Evolutionary conservation across 2,888 invertebrate genomes (phyloP), one percentile per base, ranked within the genome.

Genomic region (Archips crataeganus): DNA sequence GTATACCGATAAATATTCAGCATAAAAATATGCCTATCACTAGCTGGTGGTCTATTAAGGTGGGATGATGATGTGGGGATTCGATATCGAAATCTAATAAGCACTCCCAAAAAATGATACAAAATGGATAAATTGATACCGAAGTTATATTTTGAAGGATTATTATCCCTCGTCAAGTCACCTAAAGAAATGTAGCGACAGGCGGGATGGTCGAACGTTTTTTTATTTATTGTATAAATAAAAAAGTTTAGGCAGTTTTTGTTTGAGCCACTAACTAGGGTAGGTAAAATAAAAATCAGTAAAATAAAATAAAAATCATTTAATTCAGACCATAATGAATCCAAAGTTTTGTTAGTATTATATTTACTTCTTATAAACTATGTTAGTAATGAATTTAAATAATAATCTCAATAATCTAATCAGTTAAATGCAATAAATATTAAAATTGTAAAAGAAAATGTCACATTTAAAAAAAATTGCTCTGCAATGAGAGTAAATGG

Each of bases 141-240:
- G 67, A 62, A 60, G 64, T 63, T 73, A 68, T 73, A 70, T 70
- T 69, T 64, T 74, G 74, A 74, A 75, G 66, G 64, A 74, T 81
- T 83, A 85, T 87, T 87, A 87, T 87, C 87, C 87, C 81, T 85
- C 81, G 82, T 87, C 86, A 86, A 76, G 74, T 75, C 71, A 64
- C 61, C 62, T 77, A 79, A 75, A 79, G 76, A 80, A 79, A 75
- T 61, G 36, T 71, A 79, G 75, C 81, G 84, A 82, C 84, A 83
- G 83, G 77, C 76, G 79, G 82, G 82, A 72, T 32, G 45, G 75
- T 80, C 81, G 72, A 1, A 65, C 59, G 59, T 59, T 66, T 64
- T 64, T 23, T 64, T 61, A 49, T 69, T 69, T 66, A 71, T 66
- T 23, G 47, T 63, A 39, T 39, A 63, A 65, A 65, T 39, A 65